These are phyloP conservation scores for Branchellion lobata DNA, from an alignment of 2,888 invertebrate species.

Conservation along the genomic window DNA sequence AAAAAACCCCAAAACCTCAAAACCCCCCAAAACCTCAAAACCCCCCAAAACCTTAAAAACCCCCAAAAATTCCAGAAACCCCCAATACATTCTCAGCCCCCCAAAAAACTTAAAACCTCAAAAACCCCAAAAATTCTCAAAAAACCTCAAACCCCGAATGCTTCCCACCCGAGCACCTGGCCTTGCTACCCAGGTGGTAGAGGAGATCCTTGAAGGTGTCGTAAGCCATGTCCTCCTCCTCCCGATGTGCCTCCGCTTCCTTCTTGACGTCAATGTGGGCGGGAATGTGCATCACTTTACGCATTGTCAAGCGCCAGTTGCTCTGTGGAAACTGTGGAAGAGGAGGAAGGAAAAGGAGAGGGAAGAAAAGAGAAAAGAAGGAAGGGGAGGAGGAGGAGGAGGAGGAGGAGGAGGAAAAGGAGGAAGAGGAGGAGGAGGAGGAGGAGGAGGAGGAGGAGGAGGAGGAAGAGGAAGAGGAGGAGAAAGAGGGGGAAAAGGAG, in stretches of 20 bases:
- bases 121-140: too few species aligned
- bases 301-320: background rate
- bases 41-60: too few species aligned
- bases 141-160: too few species aligned
- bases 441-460: background rate
- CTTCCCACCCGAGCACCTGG: background rate
- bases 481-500: background rate
- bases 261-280: constrained; percentile 11
- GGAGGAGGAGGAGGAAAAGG: background rate
- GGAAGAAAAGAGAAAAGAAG: background rate
- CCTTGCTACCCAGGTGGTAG: background rate
- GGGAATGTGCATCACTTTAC: constrained; percentile 10
- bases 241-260: background rate
- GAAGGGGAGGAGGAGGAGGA: background rate
- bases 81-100: too few species aligned
- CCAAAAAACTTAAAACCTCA: too few species aligned
- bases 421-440: background rate
- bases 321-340: constrained; percentile 13
- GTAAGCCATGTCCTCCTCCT: constrained; percentile 17
- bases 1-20: too few species aligned
- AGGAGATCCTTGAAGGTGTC: constrained; percentile 20
- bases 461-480: background rate
- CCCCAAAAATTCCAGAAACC: too few species aligned
- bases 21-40: too few species aligned
- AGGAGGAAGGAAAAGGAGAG: background rate